These are phyloP conservation scores for Eleginops maclovinus DNA, from an alignment of 2,113 vertebrate genomes.

Conservation along the genomic window DNA sequence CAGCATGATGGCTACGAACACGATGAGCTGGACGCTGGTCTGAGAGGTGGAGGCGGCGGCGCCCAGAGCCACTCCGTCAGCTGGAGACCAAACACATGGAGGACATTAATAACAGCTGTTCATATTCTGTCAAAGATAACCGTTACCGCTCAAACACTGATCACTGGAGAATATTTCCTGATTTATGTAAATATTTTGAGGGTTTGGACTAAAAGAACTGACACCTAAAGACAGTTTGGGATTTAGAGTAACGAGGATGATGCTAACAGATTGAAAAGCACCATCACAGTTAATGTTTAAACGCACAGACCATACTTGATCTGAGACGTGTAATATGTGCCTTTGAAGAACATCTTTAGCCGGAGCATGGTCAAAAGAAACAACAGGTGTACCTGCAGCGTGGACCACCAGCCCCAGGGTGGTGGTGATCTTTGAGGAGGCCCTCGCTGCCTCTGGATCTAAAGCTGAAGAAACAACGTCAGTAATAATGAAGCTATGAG, in stretches of 20 bases:
- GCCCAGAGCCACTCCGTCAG: conserved; percentile 96
- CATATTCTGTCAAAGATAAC: too few relatives aligned
- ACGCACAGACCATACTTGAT: too few relatives aligned
- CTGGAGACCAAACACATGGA: conserved; percentile 72
- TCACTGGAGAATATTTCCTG: too few relatives aligned
- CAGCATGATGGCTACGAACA: conserved; percentile 98
- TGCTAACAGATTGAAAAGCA: not conserved
- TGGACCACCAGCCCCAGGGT: conserved; percentile 97
- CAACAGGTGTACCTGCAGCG: conserved; percentile 88
- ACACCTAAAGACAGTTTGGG: too few relatives aligned
- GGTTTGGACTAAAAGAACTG: too few relatives aligned
- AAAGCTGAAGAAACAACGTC: conserved; percentile 37
- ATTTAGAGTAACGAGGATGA: not conserved
- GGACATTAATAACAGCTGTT: too few relatives aligned
- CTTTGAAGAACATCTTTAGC: too few relatives aligned
- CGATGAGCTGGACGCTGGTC: conserved; percentile 97
- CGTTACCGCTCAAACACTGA: not conserved
- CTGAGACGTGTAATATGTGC: too few relatives aligned
- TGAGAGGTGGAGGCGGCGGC: conserved; percentile 99
- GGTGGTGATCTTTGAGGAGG: conserved; percentile 96
- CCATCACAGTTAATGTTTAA: not conserved
- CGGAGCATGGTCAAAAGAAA: too few relatives aligned
- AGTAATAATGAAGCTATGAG: too few relatives aligned
- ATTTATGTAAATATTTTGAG: too few relatives aligned
- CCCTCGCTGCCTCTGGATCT: conserved; percentile 94